Conservation (phyloP, 1,140 invertebrate species). For the Sarcophaga peregrina region DNA sequence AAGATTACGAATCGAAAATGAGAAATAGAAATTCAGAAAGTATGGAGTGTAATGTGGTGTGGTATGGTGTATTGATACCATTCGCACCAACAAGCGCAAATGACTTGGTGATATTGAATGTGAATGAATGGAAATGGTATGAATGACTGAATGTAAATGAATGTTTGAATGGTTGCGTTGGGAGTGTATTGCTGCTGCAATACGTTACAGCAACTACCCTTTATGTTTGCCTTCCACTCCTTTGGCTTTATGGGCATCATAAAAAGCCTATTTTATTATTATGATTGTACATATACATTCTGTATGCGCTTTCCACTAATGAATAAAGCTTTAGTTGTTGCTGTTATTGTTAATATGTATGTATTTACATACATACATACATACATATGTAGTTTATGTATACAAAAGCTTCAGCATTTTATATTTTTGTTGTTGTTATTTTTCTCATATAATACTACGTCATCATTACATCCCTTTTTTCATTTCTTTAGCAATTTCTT, state of each 20-base stretch:
- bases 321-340: constrained; percentile 5
- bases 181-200: background rate
- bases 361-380: background rate
- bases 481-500: background rate
- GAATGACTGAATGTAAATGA: too few relatives aligned
- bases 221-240: background rate
- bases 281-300: background rate
- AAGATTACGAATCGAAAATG: background rate
- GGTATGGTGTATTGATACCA: too few relatives aligned
- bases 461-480: background rate
- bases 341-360: background rate
- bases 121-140: too few relatives aligned
- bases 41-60: background rate
- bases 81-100: too few relatives aligned
- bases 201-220: background rate
- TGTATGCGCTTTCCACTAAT: background rate
- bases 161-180: background rate
- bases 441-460: background rate
- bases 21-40: background rate
- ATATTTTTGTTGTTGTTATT: background rate
- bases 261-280: constrained; percentile 6
- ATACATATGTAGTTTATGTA: too few relatives aligned
- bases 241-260: constrained; percentile 3
- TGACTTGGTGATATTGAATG: background rate
- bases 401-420: too few relatives aligned